Evolutionary conservation across 2,113 vertebrate genomes (phyloP), one percentile per base, ranked within the genome.

Genomic region (Willisornis vidua): DNA sequence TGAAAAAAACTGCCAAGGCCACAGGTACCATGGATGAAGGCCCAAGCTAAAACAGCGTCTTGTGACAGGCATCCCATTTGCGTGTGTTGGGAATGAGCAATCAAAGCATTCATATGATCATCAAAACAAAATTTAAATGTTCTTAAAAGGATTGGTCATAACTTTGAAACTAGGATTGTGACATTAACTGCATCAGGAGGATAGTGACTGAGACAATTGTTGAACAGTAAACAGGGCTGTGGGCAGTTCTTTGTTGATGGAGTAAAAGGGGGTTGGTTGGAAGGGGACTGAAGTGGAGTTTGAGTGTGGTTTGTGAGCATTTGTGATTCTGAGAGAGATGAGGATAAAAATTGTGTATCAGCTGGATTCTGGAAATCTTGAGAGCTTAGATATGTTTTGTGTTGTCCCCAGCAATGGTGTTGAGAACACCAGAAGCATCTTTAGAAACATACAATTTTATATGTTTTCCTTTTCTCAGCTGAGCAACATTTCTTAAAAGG

Each of bases 1-100:
- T 87, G 71, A 78, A 91, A 94, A 94, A 92, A 89, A 33, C 66
- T 85, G 41, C 91, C 91, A 82, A 57, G 54, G 84, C 57, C 57
- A 68, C 57, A 85, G 93, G 93, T 75, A 92, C 68, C 68, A 81
- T 81, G 89, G 68, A 77, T 51, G 88, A 89, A 78, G 49, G 22
- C 52, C 54, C 62, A 35, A 73, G 52, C 63, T 82, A 49, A 65
- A 91, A n/a, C 35, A 10, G 51, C 33, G 39, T 67, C 68, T 78
- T 75, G 54, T 89, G 77, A 91, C 52, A 68, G 49, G 17, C 76
- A 39, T 68, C 52, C 57, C 45, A 28, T 59, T 65, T 72, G 66
- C 28, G 24, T 35, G 31, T 70, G 26, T 49, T 79, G 31, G 87
- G 49, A 92, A 78, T n/a, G 68, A 86, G 46, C 8, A 19, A 54